Percentiles rank a stretch among this genome's conserved stretches.
Conservation (phyloP, 2,888 invertebrate genomes). For the Habroteleia sp. region DNA sequence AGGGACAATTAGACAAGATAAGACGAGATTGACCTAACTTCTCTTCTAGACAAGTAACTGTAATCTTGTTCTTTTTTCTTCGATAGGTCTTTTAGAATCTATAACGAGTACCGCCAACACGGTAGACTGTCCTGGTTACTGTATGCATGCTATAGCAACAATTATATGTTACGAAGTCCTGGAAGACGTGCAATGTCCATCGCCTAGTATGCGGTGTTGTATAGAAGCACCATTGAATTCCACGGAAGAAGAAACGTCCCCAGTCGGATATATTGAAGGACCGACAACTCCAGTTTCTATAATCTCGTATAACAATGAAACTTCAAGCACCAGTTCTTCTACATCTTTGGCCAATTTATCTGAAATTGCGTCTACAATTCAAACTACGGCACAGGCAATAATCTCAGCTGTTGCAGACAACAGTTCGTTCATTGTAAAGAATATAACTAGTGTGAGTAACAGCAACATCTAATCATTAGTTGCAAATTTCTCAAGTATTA, state of each 20-base stretch:
- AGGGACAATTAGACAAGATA: too few species aligned
- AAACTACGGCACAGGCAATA: slow-evolving; percentile 43
- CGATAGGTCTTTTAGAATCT: slow-evolving; percentile 91
- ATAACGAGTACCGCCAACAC: slow-evolving; percentile 92
- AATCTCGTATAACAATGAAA: not conserved
- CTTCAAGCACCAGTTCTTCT: slow-evolving; percentile 7
- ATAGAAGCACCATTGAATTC: slow-evolving; percentile 87
- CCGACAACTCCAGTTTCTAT: slow-evolving; percentile 70
- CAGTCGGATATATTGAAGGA: slow-evolving; percentile 67
- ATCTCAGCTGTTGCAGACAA: slow-evolving; percentile 36
- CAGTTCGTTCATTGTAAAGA: slow-evolving; percentile 9
- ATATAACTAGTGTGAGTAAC: slow-evolving; percentile 11
- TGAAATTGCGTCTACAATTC: slow-evolving; percentile 38
- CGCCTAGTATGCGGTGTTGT: slow-evolving; percentile 91
- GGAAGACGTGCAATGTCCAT: slow-evolving; percentile 90
- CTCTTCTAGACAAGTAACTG: too few species aligned
- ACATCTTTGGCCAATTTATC: slow-evolving; percentile 25
- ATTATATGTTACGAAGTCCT: slow-evolving; percentile 92
- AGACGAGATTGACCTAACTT: too few species aligned
- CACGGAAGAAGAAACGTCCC: slow-evolving; percentile 74
- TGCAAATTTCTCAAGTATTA: not conserved
- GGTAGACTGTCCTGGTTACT: slow-evolving; percentile 93
- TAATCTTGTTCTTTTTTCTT: too few species aligned
- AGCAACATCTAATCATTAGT: not conserved
- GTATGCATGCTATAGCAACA: slow-evolving; percentile 92